A percentile compares a stretch with the other conserved stretches of the same genome.
These are phyloP conservation scores for Paramormyrops hopkinsi DNA, from an alignment of 2,797 vertebrate species.

Conservation along the genomic window DNA sequence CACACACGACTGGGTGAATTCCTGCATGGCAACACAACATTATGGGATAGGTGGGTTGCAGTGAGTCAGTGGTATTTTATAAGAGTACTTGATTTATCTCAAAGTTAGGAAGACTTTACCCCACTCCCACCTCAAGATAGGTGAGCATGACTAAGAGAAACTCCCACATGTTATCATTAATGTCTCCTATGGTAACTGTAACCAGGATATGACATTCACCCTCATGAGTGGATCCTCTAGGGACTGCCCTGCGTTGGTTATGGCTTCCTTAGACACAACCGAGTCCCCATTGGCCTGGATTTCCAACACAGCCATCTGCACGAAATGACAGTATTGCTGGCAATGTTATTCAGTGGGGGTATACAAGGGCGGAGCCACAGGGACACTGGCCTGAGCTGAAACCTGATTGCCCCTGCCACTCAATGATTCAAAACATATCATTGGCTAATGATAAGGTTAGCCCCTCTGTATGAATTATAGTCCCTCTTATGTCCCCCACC, in stretches of 20 bases:
- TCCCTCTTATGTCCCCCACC: not conserved
- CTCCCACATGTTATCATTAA: not conserved
- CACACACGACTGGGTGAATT: slow-evolving; percentile 88
- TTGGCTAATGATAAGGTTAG: not conserved
- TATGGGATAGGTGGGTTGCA: not conserved
- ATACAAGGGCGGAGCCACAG: not conserved
- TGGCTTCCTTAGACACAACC: slow-evolving; percentile 80
- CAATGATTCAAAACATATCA: not conserved
- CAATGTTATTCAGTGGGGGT: not conserved
- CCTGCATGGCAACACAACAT: slow-evolving; percentile 54
- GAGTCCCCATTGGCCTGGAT: slow-evolving; percentile 85
- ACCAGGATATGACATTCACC: slow-evolving; percentile 57
- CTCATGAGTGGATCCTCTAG: slow-evolving; percentile 86
- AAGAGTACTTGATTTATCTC: not conserved
- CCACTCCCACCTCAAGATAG: not conserved
- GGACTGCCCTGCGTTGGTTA: slow-evolving; percentile 72
- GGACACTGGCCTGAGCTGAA: not conserved
- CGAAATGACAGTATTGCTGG: not conserved
- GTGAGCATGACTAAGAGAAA: not conserved
- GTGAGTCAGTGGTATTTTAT: not conserved
- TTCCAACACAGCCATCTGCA: slow-evolving; percentile 87
- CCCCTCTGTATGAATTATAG: not conserved
- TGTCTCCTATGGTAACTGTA: not conserved
- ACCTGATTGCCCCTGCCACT: not conserved
- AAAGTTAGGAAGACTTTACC: not conserved